Base-by-base conservation (phyloP, 2,113 vertebrate genomes). In the Callithrix jacchus region DNA sequence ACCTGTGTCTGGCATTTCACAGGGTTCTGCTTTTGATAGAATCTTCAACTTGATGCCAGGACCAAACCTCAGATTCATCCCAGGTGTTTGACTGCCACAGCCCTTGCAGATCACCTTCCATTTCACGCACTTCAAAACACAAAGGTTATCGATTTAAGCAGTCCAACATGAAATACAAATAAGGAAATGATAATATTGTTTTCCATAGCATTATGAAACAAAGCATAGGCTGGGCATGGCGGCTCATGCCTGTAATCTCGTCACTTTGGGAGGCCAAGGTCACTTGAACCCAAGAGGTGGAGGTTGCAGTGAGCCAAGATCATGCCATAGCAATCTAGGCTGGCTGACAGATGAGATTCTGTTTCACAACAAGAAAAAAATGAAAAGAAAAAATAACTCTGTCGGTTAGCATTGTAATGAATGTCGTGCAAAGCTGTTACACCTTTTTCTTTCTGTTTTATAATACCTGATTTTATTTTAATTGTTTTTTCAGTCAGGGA, bases 201-300 rank as follows among this genome's bases (percentile, higher is more conserved):
- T 70, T 35, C 35, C 8, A n/a, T 18, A n/a, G 68, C 1, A 3
- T 5, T 70, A 70, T 20, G 35, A 37, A 70, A 70, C n/a, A 70
- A 70, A 70, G 18, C 35, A 35, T 61, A 3, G 25, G 0, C 58
- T 4, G 3, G 58, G 23, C 1, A 25, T 61, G 0, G 23, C 27
- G 58, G 58, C 9, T 61, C 23, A 61, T 61, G 58, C 58, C 58
- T 61, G 23, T 61, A 61, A 11, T 61, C 58, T 61, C 58, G 27
- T 23, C 23, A 61, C 58, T 61, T 61, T 61, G 58, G 23, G 10
- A 61, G 58, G 23, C 1, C 23, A 25, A 11, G 3, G 1, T 61
- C 9, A 0, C 58, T 61, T 61, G 58, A 61, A 61, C 58, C 58
- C 23, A 2, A 61, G 58, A 27, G 58, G 9, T 27, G 58, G 58